Conservation (phyloP, 1,140 invertebrate species). For the Prorops nasuta region DNA sequence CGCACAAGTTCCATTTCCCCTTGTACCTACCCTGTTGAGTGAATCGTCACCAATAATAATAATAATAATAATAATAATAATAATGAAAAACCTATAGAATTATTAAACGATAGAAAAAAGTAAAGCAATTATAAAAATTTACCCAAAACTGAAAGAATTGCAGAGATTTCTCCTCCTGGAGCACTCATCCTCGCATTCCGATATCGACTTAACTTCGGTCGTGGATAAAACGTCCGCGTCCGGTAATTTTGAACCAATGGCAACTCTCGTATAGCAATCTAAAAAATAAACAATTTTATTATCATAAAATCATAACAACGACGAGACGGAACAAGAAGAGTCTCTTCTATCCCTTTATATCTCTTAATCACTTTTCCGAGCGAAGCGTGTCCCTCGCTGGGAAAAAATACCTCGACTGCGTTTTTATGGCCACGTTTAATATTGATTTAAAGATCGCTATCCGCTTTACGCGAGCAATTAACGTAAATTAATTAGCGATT, state of each 20-base stretch:
- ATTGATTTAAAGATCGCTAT: too few species aligned
- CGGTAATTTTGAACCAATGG: slow-evolving; percentile 41
- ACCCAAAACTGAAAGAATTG: slow-evolving; percentile 47
- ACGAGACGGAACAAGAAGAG: too few species aligned
- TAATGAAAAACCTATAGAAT: slow-evolving; percentile 2
- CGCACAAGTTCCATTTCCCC: slow-evolving; percentile 65
- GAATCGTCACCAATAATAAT: too few species aligned
- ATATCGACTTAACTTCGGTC: slow-evolving; percentile 29
- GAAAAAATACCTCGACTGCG: too few species aligned
- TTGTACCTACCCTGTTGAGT: slow-evolving; percentile 61
- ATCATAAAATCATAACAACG: background rate
- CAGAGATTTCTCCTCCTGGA: slow-evolving; percentile 34
- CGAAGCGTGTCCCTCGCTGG: background rate
- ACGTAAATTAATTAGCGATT: too few species aligned
- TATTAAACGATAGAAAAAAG: background rate
- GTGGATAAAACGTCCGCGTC: slow-evolving; percentile 29
- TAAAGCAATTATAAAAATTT: slow-evolving; percentile 14
- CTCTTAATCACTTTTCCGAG: slow-evolving; percentile 5
- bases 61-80: slow-evolving; percentile 5
- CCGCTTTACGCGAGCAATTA: too few species aligned
- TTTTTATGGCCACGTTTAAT: slow-evolving; percentile 7
- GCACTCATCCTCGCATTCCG: slow-evolving; percentile 47
- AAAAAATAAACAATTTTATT: slow-evolving; percentile 9
- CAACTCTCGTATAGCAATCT: slow-evolving; percentile 50
- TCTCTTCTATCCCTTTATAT: too few species aligned